Base-by-base conservation (phyloP, 2,113 vertebrate genomes). In the Misgurnus mizolepis region DNA sequence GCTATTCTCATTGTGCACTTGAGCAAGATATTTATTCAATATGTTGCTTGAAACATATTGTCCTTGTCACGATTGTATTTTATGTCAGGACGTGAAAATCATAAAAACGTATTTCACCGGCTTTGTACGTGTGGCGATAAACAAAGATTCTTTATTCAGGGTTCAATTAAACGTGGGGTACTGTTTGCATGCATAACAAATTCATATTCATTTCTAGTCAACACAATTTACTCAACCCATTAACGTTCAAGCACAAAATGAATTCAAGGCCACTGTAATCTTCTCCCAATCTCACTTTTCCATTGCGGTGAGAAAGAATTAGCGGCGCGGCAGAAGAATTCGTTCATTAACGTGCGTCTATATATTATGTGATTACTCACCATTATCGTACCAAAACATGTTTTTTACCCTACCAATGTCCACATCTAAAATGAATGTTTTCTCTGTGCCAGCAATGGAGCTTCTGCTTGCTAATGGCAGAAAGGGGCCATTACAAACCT, bases 331-430 rank as follows among this genome's bases (percentile, higher is more conserved):
- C 49, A 18, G 27, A n/a, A 9, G 39, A 71, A 71, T 40, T n/a
- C 8, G 55, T n/a, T 10, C 5, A 56, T 71, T 55, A 17, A 71
- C 8, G 6, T 55, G 34, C 1, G 15, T 58, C 55, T 58, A 3
- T 58, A 18, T 55, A 71, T 71, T 6, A 56, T 39, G 15, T 56
- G 50, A 71, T 56, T 56, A 40, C 15, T 41, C 3, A 56, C 50
- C 3, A 71, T 71, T 71, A 71, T 55, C 49, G 4, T n/a, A 71
- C 49, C 27, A 71, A 15, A 71, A n/a, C 49, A 71, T 17, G 5
- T 39, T 71, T 11, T 56, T 56, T 40, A 15, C 27, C 7, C 9
- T 40, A 41, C 69, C 9, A 56, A 6, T 71, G 69, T 27, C 34
- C 8, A 40, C 50, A 56, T 70, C 2, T 15, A 70, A 70, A 70